Base-by-base conservation (phyloP, 2,113 vertebrate genomes). In the Ceyx margarethae region DNA sequence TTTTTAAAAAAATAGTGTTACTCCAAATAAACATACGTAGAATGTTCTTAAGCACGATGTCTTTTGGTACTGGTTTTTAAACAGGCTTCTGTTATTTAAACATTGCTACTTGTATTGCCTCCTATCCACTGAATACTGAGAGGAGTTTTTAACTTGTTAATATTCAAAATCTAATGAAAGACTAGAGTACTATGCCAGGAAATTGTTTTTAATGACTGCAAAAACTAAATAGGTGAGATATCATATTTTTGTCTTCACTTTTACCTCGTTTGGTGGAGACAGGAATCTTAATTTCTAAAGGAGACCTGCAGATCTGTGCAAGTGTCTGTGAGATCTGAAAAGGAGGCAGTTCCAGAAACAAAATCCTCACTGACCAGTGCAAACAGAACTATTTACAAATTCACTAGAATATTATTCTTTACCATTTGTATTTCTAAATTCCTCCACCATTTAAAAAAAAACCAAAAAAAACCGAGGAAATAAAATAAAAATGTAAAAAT, bases 401-500 rank as follows among this genome's bases (percentile, higher is more conserved):
- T 15, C 68, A 82, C 15, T 3, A 84, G 57, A 80, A 62, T 33
- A 42, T 17, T 20, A n/a, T 72, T 60, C 19, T 71, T 33, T 37
- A 15, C 80, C 57, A 56, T 56, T 28, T 29, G 8, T 46, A 69
- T 45, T 82, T 73, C 23, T 51, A 26, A 78, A 65, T 3, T 14
- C 28, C 13, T 72, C 68, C 29, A 53, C 6, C 6, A 43, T 9
- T 5, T 33, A 33, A 33, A 33, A 16, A 53, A 61, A 68, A 64
- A 64, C 21, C 10, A 8, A 45, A 37, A 33, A 8, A 15, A 72
- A 42, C 4, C 5, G 13, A 17, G 10, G 10, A 9, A 51, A 43
- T 13, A 12, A 3, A 7, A 10, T 9, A 14, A 40, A 4, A 13
- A 4, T 4, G 1, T 5, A 4, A 1, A 2, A 22, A 29, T 3